phyloP scores from a whole-genome alignment of 2,888 invertebrate genomes.

The Abrostola triplasia region DNA sequence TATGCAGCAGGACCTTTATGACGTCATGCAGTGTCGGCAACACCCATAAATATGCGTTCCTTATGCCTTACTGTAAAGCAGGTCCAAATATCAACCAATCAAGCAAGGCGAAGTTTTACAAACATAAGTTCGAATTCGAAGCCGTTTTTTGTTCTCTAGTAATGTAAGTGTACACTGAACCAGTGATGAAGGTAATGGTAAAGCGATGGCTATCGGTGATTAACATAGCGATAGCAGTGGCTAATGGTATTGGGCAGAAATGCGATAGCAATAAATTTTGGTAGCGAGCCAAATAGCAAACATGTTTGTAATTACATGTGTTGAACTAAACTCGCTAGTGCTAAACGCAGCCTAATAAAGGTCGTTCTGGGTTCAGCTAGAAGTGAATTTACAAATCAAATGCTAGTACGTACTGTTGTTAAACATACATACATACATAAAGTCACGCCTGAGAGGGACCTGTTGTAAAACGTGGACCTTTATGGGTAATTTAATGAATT shows the following conservation, averaged over 20 bases:
- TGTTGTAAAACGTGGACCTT: too few species aligned
- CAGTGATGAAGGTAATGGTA: slow-evolving; percentile 46
- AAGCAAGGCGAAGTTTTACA: too few species aligned
- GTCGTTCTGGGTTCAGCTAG: slow-evolving; percentile 2
- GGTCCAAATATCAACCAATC: too few species aligned
- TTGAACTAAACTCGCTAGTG: slow-evolving; percentile 30
- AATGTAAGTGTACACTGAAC: slow-evolving; percentile 33
- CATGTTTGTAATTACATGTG: slow-evolving; percentile 49
- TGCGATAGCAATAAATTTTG: slow-evolving; percentile 52
- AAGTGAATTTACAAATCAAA: neutral
- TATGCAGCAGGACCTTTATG: too few species aligned
- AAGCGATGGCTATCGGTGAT: slow-evolving; percentile 42
- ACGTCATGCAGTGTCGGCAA: too few species aligned
- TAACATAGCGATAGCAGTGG: slow-evolving; percentile 45
- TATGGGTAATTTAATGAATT: too few species aligned
- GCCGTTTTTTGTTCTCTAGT: slow-evolving; percentile 10
- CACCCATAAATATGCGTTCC: too few species aligned
- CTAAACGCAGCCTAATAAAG: slow-evolving; percentile 27
- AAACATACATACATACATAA: too few species aligned
- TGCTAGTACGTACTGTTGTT: too few species aligned
- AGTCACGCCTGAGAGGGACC: too few species aligned
- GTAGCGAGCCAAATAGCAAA: slow-evolving; percentile 49
- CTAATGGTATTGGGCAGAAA: slow-evolving; percentile 55
- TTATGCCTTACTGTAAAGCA: too few species aligned
- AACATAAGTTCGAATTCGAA: neutral